A percentile compares a stretch with the other conserved stretches of the same genome.
phyloP scores from a whole-genome alignment of 2,888 invertebrate species.

The Erebia palarica region DNA sequence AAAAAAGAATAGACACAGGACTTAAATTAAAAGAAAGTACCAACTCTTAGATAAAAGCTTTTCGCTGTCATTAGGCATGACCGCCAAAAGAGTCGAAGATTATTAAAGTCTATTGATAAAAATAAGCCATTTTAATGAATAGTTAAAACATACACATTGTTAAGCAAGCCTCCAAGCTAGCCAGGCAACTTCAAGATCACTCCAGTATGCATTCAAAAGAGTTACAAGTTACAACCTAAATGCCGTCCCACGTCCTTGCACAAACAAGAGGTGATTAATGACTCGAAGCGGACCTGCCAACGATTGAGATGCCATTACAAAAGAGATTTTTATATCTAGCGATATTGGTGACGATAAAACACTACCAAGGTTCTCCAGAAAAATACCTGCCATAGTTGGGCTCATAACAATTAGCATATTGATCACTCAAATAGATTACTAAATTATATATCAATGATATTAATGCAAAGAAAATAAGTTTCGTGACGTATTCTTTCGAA shows the following conservation, averaged over 20 bases:
- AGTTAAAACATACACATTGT: background rate
- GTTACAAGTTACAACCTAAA: conserved; percentile 34
- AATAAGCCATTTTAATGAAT: background rate
- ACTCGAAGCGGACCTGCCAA: conserved; percentile 48
- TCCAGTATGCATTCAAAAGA: conserved; percentile 22
- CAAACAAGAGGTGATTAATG: conserved; percentile 75
- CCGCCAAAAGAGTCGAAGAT: background rate
- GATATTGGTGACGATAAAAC: background rate
- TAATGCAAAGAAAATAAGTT: no score
- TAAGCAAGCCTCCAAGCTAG: conserved; percentile 12
- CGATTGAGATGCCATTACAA: conserved; percentile 57
- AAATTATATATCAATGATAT: no score
- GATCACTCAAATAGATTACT: no score
- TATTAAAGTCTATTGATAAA: conserved; percentile 1
- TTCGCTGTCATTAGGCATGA: no score
- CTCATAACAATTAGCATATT: no score
- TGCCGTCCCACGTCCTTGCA: conserved; percentile 57
- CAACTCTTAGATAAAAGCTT: no score
- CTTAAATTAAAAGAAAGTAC: no score
- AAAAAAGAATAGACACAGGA: no score
- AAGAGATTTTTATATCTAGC: conserved; percentile 31
- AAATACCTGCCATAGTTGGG: no score
- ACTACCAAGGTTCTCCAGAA: background rate
- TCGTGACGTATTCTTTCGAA: no score
- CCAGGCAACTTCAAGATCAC: conserved; percentile 19